Evolutionary conservation across 2,113 vertebrate species (phyloP), one percentile per base, ranked within the genome.

Genomic region (Pachycephala philippinensis): DNA sequence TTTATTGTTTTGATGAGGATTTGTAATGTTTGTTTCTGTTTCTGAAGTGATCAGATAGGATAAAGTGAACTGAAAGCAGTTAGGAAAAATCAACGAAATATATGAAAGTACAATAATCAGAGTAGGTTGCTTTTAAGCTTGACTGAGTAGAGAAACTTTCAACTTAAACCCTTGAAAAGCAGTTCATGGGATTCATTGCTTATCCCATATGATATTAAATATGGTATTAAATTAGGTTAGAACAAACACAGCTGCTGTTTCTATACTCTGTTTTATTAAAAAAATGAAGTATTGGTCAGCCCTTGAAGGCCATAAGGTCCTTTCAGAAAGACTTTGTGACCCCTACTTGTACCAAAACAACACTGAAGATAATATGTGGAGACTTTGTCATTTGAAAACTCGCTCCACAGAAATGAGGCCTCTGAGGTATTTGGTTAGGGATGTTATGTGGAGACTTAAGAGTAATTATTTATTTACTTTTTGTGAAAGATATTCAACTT

Each of bases 401-500:
- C 69, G 31, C 37, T 95, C 71, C 89, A 45, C 64, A 88, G 76
- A 87, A 88, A 47, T 54, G 35, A 72, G 47, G 42, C 50, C 64
- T 63, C 3, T 15, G 86, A 84, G 59, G n/a, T 78, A 26, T 44
- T 90, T 86, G 19, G 64, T 89, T 77, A 63, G 63, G 45, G 16
- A 24, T 80, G 45, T 70, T 74, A n/a, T 49, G 12, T 60, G 54
- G 49, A 79, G 59, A 82, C 82, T 76, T 82, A 59, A 71, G 12
- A 84, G 12, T 63, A 56, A 33, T 86, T 94, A 47, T 44, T 72
- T 94, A 39, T 72, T 97, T 78, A 22, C 5, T 89, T 79, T 87
- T 87, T 14, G 5, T 95, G 53, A 89, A 65, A 68, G 84, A 63
- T 96, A 84, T 87, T 95, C 74, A 84, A 15, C 61, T 96, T 89